Conservation (phyloP, 2,113 vertebrate genomes). For the Psittacula cyanocephala region DNA sequence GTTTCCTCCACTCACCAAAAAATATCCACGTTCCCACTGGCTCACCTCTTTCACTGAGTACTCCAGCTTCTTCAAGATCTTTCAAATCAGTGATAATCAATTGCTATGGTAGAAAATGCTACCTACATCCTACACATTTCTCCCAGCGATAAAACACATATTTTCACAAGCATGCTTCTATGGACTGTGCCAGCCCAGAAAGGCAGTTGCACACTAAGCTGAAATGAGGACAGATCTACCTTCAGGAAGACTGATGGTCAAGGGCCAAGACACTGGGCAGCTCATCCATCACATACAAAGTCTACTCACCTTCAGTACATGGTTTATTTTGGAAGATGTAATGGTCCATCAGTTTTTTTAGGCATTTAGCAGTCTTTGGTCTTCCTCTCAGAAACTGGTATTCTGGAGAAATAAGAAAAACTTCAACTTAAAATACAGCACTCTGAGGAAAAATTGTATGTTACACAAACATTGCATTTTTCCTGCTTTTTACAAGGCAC, state of each 20-base stretch:
- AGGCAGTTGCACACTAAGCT: background rate
- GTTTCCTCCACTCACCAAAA: background rate
- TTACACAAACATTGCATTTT: background rate
- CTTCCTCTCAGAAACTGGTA: background rate
- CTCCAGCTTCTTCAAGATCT: background rate
- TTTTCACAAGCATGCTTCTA: background rate
- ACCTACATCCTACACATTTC: background rate
- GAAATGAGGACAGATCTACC: background rate
- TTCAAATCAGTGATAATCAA: background rate
- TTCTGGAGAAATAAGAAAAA: slow-evolving; percentile 31
- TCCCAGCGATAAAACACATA: background rate
- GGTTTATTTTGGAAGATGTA: slow-evolving; percentile 38
- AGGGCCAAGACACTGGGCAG: background rate
- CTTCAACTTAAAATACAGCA: background rate
- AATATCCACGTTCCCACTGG: background rate
- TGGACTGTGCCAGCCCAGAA: background rate
- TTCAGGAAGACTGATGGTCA: background rate
- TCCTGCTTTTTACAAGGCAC: background rate
- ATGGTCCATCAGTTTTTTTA: slow-evolving; percentile 50
- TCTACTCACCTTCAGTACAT: slow-evolving; percentile 52
- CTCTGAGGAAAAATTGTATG: background rate
- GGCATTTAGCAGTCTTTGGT: background rate
- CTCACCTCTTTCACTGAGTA: background rate
- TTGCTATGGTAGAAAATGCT: background rate
- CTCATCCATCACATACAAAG: background rate